phyloP scores from a whole-genome alignment of 2,888 invertebrate species.

The Andrena minutula region DNA sequence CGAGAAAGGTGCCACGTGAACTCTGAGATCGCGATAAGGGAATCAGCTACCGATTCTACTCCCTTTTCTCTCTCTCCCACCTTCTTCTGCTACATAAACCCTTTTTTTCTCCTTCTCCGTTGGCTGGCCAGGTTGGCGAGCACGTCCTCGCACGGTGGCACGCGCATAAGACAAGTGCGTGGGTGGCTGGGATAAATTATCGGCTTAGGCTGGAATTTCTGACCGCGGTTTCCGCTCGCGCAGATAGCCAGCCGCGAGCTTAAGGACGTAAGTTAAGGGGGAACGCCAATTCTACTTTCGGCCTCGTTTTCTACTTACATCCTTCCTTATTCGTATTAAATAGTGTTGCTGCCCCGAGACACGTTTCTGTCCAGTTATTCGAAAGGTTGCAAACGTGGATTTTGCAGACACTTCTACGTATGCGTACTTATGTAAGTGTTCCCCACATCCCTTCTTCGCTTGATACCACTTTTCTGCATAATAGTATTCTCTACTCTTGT shows the following conservation, averaged over 20 bases:
- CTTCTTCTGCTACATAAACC: conserved; percentile 4
- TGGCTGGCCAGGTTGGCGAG: conserved; percentile 34
- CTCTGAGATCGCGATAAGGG: conserved; percentile 7
- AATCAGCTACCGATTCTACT: conserved; percentile 13
- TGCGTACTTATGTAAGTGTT: not conserved
- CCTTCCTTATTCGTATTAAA: conserved; percentile 17
- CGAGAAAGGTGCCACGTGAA: not conserved
- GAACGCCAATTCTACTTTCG: conserved; percentile 12
- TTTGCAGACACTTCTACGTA: not conserved
- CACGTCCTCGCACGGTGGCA: conserved; percentile 63
- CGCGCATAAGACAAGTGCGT: conserved; percentile 71
- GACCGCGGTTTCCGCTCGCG: conserved; percentile 57
- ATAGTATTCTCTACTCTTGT: no score
- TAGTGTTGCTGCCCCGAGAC: not conserved
- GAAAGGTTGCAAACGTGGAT: not conserved
- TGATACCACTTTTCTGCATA: no score
- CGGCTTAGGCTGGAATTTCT: conserved; percentile 69
- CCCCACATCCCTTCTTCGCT: not conserved
- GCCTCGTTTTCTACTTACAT: conserved; percentile 12
- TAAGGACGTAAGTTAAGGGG: conserved; percentile 43
- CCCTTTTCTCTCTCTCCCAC: conserved; percentile 20
- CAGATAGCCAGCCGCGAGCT: conserved; percentile 53
- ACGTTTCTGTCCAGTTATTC: not conserved
- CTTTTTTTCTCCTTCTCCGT: conserved; percentile 4
- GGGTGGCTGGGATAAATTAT: conserved; percentile 74